A percentile compares a stretch with the other conserved stretches of the same genome.
phyloP scores from a whole-genome alignment of 1,140 invertebrate genomes.

The Stratiolaelaps scimitus region DNA sequence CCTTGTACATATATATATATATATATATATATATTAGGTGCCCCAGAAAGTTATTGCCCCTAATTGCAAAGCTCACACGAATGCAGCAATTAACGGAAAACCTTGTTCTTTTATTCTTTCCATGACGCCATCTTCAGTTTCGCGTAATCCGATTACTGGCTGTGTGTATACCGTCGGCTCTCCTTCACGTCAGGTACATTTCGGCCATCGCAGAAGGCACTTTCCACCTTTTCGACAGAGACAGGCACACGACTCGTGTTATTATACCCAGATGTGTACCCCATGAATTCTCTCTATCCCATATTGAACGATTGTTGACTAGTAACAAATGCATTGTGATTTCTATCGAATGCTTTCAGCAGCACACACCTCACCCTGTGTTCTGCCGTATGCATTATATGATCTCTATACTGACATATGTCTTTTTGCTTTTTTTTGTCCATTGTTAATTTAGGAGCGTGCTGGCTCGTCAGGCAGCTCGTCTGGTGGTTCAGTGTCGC shows the following conservation, averaged over 20 bases:
- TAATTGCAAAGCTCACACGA: not conserved
- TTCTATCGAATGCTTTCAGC: not conserved
- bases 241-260: too few relatives aligned
- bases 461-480: conserved; percentile 23
- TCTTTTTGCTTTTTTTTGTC: not conserved
- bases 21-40: not conserved
- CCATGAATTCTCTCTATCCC: too few relatives aligned
- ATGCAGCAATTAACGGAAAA: not conserved
- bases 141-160: conserved; percentile 33
- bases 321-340: not conserved
- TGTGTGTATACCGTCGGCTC: conserved; percentile 26
- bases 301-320: too few relatives aligned
- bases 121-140: not conserved
- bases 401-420: not conserved
- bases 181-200: conserved; percentile 5
- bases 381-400: not conserved
- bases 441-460: not conserved
- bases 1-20: too few relatives aligned
- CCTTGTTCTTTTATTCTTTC: conserved; percentile 16
- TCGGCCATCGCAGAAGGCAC: too few relatives aligned
- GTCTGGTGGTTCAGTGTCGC: conserved; percentile 14
- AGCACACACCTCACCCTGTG: not conserved
- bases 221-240: not conserved
- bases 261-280: too few relatives aligned
- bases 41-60: not conserved